phyloP scores from a whole-genome alignment of 2,888 invertebrate species.

The Clusia tigrina region DNA sequence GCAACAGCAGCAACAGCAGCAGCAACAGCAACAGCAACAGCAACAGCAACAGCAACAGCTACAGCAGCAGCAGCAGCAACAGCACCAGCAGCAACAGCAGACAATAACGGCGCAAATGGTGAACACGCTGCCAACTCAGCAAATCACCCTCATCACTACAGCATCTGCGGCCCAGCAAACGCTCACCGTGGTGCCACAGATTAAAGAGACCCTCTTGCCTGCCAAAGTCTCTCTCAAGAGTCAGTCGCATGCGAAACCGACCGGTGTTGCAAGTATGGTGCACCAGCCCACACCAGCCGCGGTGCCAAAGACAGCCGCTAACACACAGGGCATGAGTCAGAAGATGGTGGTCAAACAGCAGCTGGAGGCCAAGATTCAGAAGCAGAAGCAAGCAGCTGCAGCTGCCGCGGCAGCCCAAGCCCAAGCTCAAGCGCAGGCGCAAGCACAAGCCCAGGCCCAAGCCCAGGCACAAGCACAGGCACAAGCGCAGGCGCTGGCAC shows the following conservation, averaged over 20 bases:
- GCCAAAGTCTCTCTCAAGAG: constrained; percentile 52
- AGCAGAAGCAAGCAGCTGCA: constrained; percentile 62
- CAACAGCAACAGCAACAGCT: constrained; percentile 45
- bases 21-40: constrained; percentile 72
- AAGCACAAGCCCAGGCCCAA: constrained; percentile 62
- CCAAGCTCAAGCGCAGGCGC: constrained; percentile 65
- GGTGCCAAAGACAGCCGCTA: constrained; percentile 39
- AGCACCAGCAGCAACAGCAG: constrained; percentile 64
- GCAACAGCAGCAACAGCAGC: constrained; percentile 51
- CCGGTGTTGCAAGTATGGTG: background rate
- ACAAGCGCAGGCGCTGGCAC: constrained; percentile 29
- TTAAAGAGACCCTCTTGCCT: constrained; percentile 43
- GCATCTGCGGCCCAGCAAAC: constrained; percentile 49
- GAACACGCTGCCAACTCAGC: constrained; percentile 55
- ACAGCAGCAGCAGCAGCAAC: constrained; percentile 43
- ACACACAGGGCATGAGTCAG: constrained; percentile 60
- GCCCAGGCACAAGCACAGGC: constrained; percentile 40
- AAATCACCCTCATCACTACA: constrained; percentile 60
- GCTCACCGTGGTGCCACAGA: constrained; percentile 51
- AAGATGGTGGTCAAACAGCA: constrained; percentile 71
- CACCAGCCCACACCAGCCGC: constrained; percentile 32
- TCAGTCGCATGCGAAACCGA: constrained; percentile 21
- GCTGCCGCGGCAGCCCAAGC: constrained; percentile 55
- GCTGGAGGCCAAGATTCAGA: constrained; percentile 76
- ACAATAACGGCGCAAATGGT: constrained; percentile 51